Evolutionary conservation across 2,888 invertebrate species (phyloP).

Genomic region (Heliconius hortense): DNA sequence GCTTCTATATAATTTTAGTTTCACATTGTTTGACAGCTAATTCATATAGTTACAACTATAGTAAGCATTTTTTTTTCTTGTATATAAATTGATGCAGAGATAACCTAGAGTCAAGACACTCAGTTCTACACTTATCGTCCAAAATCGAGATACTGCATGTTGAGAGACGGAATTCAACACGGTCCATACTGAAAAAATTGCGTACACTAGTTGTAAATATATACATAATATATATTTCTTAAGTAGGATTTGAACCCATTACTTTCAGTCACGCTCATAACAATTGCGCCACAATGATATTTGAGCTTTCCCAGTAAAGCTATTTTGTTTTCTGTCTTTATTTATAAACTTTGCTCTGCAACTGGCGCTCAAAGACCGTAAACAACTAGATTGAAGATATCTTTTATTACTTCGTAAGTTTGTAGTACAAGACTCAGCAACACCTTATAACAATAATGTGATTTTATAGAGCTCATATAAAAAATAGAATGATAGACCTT

Average conservation of each 20-base stretch:
- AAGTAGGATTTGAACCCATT: background rate
- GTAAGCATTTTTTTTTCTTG: too few species aligned
- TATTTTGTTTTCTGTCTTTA: slow-evolving; percentile 5
- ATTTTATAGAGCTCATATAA: background rate
- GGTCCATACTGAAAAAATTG: too few species aligned
- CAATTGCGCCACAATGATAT: background rate
- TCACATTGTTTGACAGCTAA: background rate
- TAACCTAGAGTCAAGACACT: too few species aligned
- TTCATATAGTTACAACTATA: background rate
- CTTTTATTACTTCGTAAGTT: slow-evolving; percentile 7
- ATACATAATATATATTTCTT: too few species aligned
- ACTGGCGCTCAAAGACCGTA: slow-evolving; percentile 12
- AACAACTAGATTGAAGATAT: slow-evolving; percentile 9
- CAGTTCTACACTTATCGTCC: too few species aligned
- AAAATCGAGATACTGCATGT: too few species aligned
- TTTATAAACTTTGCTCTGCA: slow-evolving; percentile 11
- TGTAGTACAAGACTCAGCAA: background rate
- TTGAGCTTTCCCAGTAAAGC: background rate
- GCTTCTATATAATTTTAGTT: background rate
- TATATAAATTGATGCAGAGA: too few species aligned
- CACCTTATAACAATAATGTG: background rate
- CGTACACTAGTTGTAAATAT: too few species aligned
- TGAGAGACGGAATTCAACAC: too few species aligned
- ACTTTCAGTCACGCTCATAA: background rate
- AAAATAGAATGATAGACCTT: background rate